Evolutionary conservation across 2,113 vertebrate species (phyloP).

Genomic region (Grus americana): DNA sequence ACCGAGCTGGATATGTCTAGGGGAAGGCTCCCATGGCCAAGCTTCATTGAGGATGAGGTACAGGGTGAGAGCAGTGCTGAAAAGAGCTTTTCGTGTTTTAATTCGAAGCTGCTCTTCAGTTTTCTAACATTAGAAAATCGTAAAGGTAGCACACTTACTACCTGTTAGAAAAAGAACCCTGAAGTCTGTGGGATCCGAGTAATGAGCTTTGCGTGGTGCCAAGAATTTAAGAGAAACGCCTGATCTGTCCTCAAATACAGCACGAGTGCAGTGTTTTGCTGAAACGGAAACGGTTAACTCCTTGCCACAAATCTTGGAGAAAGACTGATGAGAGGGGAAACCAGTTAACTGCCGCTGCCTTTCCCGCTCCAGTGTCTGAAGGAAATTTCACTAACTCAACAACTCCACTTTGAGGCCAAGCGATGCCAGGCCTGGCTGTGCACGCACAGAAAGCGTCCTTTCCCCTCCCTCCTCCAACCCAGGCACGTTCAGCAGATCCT

Average conservation of each 20-base stretch:
- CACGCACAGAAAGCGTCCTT: not conserved
- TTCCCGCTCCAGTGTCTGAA: not conserved
- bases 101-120: not conserved
- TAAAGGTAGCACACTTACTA: not conserved
- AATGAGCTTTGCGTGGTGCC: not conserved
- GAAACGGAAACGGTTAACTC: not conserved
- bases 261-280: not conserved
- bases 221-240: not conserved
- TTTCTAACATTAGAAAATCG: not conserved
- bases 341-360: not conserved
- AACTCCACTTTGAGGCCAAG: slow-evolving; percentile 53
- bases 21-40: not conserved
- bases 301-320: not conserved
- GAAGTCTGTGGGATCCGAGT: not conserved
- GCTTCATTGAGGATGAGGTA: not conserved
- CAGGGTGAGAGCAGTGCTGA: not conserved
- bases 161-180: not conserved
- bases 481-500: not conserved
- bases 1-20: not conserved
- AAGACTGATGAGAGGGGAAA: not conserved
- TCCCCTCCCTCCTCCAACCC: not conserved
- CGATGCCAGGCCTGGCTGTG: not conserved
- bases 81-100: not conserved
- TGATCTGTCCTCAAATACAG: not conserved
- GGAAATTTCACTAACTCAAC: slow-evolving; percentile 62